These are phyloP conservation scores for Zelostemma sp. DNA, from an alignment of 1,140 invertebrate species.

Conservation along the genomic window DNA sequence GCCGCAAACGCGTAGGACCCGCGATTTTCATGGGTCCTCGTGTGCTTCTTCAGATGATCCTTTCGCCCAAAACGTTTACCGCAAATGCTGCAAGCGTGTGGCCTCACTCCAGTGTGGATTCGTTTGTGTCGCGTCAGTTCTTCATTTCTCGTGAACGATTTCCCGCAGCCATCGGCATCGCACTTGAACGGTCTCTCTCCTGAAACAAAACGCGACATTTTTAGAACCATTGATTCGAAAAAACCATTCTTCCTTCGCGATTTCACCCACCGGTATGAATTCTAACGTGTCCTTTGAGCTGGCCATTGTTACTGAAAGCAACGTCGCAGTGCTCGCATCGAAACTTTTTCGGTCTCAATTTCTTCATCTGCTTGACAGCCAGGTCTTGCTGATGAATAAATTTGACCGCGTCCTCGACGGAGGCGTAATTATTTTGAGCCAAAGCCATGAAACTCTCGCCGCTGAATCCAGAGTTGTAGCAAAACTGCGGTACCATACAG, in stretches of 20 bases:
- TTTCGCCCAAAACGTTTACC: slow-evolving; percentile 91
- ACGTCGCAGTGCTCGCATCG: slow-evolving; percentile 89
- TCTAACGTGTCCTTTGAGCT: slow-evolving; percentile 89
- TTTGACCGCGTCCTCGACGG: slow-evolving; percentile 52
- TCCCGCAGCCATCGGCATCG: slow-evolving; percentile 85
- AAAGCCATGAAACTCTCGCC: slow-evolving; percentile 3
- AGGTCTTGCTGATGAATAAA: slow-evolving; percentile 57
- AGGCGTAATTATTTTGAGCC: slow-evolving; percentile 10
- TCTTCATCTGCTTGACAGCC: slow-evolving; percentile 69
- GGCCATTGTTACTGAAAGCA: slow-evolving; percentile 93
- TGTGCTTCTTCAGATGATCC: slow-evolving; percentile 89
- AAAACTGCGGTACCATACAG: slow-evolving; percentile 12
- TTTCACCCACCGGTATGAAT: slow-evolving; percentile 85
- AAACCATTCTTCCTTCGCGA: not conserved
- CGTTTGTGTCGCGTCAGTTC: slow-evolving; percentile 91
- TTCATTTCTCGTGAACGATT: slow-evolving; percentile 93
- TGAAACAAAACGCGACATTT: slow-evolving; percentile 57
- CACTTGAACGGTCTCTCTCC: slow-evolving; percentile 90
- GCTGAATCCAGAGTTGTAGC: slow-evolving; percentile 9
- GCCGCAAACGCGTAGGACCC: slow-evolving; percentile 40
- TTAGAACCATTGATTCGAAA: not conserved
- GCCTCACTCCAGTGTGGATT: slow-evolving; percentile 88
- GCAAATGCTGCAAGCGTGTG: slow-evolving; percentile 83
- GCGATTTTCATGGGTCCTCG: slow-evolving; percentile 75
- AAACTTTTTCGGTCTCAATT: slow-evolving; percentile 89